A percentile compares a stretch with the other conserved stretches of the same genome.
Conservation (phyloP, 2,113 vertebrate genomes). For the Colius striatus region DNA sequence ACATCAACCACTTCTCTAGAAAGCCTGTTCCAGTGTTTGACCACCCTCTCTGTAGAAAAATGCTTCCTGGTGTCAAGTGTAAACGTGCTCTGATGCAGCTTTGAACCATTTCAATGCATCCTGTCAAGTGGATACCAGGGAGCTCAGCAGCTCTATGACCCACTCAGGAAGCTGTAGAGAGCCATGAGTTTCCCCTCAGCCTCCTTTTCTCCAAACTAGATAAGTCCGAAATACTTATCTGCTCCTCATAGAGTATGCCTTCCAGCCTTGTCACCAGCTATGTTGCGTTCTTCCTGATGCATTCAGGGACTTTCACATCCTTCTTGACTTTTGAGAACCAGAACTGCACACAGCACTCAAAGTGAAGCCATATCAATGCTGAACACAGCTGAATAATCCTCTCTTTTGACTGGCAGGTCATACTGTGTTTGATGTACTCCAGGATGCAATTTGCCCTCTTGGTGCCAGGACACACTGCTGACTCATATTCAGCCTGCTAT, state of each 20-base stretch:
- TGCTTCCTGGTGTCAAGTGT: too few relatives aligned
- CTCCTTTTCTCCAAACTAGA: background rate
- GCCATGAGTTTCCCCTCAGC: background rate
- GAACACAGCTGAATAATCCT: rapidly evolving
- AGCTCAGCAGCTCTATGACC: too few relatives aligned
- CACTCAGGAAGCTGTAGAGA: background rate
- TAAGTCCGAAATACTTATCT: rapidly evolving
- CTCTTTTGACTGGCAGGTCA: background rate
- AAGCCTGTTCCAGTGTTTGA: background rate
- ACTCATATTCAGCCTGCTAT: background rate
- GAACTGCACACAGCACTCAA: background rate
- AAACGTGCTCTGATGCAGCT: too few relatives aligned
- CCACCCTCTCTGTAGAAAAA: background rate
- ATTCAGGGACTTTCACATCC: background rate
- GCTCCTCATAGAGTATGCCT: rapidly evolving
- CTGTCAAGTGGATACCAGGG: too few relatives aligned
- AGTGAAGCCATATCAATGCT: rapidly evolving
- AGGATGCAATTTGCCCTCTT: background rate
- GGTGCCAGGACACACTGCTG: background rate
- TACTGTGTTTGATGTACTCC: background rate
- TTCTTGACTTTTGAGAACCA: background rate
- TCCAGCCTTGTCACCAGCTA: background rate
- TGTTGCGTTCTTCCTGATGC: background rate
- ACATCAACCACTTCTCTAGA: background rate
- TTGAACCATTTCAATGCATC: too few relatives aligned